These are phyloP conservation scores for Hermaeophaga mercurialis DNA, from an alignment of 2,888 invertebrate species.

Conservation along the genomic window DNA sequence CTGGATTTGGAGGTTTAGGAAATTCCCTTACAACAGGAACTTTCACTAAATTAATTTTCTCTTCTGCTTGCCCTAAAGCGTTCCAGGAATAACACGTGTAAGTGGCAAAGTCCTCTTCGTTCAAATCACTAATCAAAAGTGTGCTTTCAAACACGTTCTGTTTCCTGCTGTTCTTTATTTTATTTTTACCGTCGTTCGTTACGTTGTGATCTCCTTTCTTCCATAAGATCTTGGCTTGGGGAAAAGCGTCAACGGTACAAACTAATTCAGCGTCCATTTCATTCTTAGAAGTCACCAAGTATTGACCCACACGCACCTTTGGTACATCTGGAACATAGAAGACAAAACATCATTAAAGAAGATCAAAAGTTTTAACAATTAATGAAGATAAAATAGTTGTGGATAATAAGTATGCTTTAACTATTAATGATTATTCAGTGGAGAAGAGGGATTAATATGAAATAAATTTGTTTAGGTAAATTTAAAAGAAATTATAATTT, in stretches of 20 bases:
- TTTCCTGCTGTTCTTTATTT: slow-evolving; percentile 35
- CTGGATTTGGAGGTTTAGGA: slow-evolving; percentile 39
- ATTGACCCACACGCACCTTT: slow-evolving; percentile 54
- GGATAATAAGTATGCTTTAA: no score
- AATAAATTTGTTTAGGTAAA: no score
- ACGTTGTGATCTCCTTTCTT: slow-evolving; percentile 49
- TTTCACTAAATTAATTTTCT: slow-evolving; percentile 50
- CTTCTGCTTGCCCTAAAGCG: slow-evolving; percentile 47
- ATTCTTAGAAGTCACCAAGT: slow-evolving; percentile 55
- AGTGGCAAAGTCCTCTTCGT: slow-evolving; percentile 54
- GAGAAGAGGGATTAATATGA: no score
- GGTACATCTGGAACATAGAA: slow-evolving; percentile 55
- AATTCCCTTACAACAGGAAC: slow-evolving; percentile 45
- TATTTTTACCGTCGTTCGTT: slow-evolving; percentile 20
- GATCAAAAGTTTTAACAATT: neutral
- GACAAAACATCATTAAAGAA: neutral
- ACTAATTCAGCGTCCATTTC: slow-evolving; percentile 55
- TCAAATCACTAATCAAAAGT: slow-evolving; percentile 50
- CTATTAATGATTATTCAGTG: no score
- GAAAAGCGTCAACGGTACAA: slow-evolving; percentile 57
- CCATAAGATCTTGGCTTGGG: slow-evolving; percentile 54
- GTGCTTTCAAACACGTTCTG: slow-evolving; percentile 44
- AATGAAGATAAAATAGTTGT: neutral
- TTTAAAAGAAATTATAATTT: no score
- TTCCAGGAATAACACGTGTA: slow-evolving; percentile 59